phyloP scores from a whole-genome alignment of 2,113 vertebrate species.

The Phasianus colchicus region DNA sequence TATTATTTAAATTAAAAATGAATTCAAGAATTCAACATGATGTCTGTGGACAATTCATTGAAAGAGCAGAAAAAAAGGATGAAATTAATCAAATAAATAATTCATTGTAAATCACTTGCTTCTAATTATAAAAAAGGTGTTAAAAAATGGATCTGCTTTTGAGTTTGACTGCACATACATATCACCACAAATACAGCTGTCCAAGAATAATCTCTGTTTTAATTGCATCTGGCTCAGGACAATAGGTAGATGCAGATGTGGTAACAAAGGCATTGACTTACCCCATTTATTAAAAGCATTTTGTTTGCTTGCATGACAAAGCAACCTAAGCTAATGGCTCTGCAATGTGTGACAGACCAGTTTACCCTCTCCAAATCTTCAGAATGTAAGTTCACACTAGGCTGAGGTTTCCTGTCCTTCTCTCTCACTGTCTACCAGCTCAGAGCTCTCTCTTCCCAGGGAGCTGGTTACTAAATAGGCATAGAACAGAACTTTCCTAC shows the following conservation, averaged over 20 bases:
- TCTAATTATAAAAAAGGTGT: conserved; percentile 57
- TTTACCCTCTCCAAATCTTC: not conserved
- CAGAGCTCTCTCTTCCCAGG: not conserved
- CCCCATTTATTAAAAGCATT: conserved; percentile 27
- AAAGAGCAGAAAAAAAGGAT: conserved; percentile 29
- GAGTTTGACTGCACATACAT: not conserved
- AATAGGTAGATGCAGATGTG: not conserved
- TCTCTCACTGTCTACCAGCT: not conserved
- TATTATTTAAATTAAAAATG: conserved; percentile 51
- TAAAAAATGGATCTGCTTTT: conserved; percentile 57
- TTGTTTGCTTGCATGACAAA: conserved; percentile 31
- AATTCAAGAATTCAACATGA: conserved; percentile 35
- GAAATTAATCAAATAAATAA: conserved; percentile 68
- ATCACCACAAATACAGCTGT: conserved; percentile 30
- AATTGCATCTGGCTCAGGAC: conserved; percentile 50
- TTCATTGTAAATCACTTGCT: conserved; percentile 23
- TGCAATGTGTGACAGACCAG: not conserved
- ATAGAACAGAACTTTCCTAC: not conserved
- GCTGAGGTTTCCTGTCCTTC: not conserved
- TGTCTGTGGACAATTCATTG: conserved; percentile 29
- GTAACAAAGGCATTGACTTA: conserved; percentile 29
- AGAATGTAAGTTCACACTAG: not conserved
- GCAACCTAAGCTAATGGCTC: not conserved
- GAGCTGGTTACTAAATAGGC: conserved; percentile 27
- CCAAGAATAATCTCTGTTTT: conserved; percentile 29